Percentiles rank a stretch among this genome's conserved stretches.
phyloP scores from a whole-genome alignment of 1,140 invertebrate genomes.

The Sycobia sp. region DNA sequence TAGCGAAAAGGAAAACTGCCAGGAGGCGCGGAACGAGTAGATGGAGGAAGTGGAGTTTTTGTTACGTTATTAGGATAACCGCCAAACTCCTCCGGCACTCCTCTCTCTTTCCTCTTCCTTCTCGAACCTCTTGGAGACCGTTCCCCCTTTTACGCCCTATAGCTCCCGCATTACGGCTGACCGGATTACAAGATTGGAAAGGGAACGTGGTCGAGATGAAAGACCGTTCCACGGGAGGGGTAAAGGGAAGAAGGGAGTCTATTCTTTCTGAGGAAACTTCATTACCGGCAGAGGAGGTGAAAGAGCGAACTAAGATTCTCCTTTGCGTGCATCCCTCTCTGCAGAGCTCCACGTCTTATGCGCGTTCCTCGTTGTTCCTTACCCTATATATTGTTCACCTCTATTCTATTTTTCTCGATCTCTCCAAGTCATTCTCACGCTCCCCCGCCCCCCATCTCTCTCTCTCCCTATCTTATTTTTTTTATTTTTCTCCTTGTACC shows the following conservation, averaged over 20 bases:
- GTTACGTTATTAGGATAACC: constrained; percentile 15
- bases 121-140: not conserved
- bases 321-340: too few species aligned
- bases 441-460: too few species aligned
- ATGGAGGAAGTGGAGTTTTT: not conserved
- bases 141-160: not conserved
- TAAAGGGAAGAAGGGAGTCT: too few species aligned
- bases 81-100: not conserved
- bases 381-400: too few species aligned
- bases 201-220: constrained; percentile 30
- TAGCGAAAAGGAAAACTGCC: not conserved
- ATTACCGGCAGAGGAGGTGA: constrained; percentile 7
- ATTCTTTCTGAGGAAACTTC: constrained; percentile 26
- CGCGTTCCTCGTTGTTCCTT: too few species aligned
- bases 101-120: not conserved
- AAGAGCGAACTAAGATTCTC: too few species aligned
- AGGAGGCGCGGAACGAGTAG: not conserved
- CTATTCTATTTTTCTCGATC: too few species aligned
- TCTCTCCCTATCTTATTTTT: too few species aligned
- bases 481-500: too few species aligned
- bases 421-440: too few species aligned
- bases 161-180: not conserved
- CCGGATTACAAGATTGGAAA: constrained; percentile 32
- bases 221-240: too few species aligned
- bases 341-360: too few species aligned